phyloP scores from a whole-genome alignment of 1,140 invertebrate species.

The Hyles vespertilio region DNA sequence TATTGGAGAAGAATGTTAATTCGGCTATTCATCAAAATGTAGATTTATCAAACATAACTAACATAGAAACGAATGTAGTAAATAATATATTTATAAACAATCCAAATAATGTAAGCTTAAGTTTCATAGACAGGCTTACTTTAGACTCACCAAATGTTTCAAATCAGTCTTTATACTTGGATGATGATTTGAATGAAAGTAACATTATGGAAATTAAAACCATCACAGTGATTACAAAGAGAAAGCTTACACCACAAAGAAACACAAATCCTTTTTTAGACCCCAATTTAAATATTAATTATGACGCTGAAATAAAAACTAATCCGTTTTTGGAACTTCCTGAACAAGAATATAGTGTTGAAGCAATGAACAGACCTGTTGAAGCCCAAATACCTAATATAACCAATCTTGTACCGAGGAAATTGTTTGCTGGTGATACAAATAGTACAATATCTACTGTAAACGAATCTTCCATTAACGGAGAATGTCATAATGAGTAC shows the following conservation, averaged over 20 bases:
- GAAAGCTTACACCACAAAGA: constrained; percentile 43
- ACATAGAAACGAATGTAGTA: constrained; percentile 49
- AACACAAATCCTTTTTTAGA: constrained; percentile 20
- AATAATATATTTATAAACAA: constrained; percentile 63
- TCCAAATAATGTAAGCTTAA: constrained; percentile 59
- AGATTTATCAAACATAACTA: constrained; percentile 40
- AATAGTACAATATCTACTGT: constrained; percentile 65
- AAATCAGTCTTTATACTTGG: constrained; percentile 64
- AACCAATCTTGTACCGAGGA: constrained; percentile 49
- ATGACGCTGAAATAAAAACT: constrained; percentile 15
- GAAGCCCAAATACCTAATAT: constrained; percentile 11
- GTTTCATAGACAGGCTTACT: constrained; percentile 69
- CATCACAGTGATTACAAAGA: constrained; percentile 69
- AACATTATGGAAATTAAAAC: constrained; percentile 76
- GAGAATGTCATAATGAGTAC: constrained; percentile 47
- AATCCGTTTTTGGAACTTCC: constrained; percentile 54
- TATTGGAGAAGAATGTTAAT: constrained; percentile 41
- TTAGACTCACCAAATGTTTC: constrained; percentile 55
- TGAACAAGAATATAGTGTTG: constrained; percentile 50
- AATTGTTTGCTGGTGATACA: constrained; percentile 61
- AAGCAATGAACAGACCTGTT: constrained; percentile 28
- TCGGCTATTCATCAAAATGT: not conserved
- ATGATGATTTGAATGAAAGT: constrained; percentile 74
- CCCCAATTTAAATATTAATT: constrained; percentile 25
- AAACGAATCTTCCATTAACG: constrained; percentile 42